Conservation (phyloP, 2,113 vertebrate species). For the Pluvianellus socialis region DNA sequence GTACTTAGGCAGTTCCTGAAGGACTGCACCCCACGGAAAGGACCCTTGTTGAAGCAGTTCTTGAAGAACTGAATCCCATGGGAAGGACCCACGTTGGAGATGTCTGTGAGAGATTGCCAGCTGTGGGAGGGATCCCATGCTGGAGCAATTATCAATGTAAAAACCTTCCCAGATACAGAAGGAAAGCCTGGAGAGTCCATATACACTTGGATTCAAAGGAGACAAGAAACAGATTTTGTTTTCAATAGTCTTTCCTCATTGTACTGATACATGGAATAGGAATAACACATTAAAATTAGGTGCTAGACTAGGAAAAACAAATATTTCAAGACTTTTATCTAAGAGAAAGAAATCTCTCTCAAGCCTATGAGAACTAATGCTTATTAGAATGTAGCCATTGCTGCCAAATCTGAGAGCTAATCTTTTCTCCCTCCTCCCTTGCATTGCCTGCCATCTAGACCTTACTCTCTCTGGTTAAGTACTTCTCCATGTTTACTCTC, state of each 20-base stretch:
- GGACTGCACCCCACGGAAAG: neutral
- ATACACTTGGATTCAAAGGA: neutral
- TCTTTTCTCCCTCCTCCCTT: neutral
- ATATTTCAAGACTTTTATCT: neutral
- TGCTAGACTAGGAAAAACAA: neutral
- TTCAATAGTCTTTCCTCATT: neutral
- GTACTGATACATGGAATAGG: rapidly evolving
- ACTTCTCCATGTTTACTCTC: neutral
- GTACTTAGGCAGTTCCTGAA: neutral
- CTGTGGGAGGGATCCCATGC: neutral
- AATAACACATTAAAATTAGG: neutral
- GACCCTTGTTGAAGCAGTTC: neutral
- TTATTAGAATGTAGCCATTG: neutral
- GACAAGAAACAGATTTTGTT: neutral
- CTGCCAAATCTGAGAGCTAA: neutral
- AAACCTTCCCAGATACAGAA: neutral
- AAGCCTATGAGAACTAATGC: neutral
- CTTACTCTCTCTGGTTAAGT: neutral
- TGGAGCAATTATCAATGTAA: neutral
- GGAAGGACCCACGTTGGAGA: neutral
- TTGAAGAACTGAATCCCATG: neutral
- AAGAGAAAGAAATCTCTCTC: neutral
- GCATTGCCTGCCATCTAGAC: neutral
- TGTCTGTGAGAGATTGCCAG: neutral
- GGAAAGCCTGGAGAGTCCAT: neutral